Base-by-base conservation (phyloP, 2,113 vertebrate genomes). In the Melozone crissalis region DNA sequence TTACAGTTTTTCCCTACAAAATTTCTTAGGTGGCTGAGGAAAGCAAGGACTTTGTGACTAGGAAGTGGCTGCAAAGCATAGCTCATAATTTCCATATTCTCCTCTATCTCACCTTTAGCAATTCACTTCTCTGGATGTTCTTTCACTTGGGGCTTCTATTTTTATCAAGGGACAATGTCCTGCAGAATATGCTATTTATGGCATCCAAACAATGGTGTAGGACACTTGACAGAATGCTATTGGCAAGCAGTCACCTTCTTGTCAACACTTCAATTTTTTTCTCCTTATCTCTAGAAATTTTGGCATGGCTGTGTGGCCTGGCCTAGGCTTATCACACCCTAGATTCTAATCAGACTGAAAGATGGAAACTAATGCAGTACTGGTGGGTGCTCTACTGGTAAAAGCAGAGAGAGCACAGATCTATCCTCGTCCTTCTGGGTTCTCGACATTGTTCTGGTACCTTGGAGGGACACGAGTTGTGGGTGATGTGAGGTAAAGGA, bases 361-460 rank as follows among this genome's bases (percentile, higher is more conserved):
- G 28, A 26, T 26, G 33, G 71, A 75, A 88, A 58, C 15, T 10
- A 22, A 13, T 44, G 21, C 16, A 47, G 65, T 35, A 27, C 10
- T 58, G 26, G 4, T 69, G 37, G n/a, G 59, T 58, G 51, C 43
- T 63, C 28, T 63, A 2, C 7, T 46, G 66, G 26, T 26, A 75
- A 68, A 68, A 82, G n/a, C 31, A 62, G 52, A 63, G 61, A 66
- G 17, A 77, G 18, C 9, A 58, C 27, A 69, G 21, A 8, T 52
- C n/a, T 73, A 3, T 14, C 33, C 41, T 58, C 0, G 0, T 20
- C 31, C 20, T 46, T 58, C 39, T 47, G 27, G 13, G 17, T 47
- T 89, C 20, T 22, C 15, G 8, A 28, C 23, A 13, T 8, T 63
- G 7, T 27, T 72, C 52, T 28, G 33, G 31, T 13, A 12, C 35